These are phyloP conservation scores for Sitodiplosis mosellana DNA, from an alignment of 1,140 invertebrate genomes.

Conservation along the genomic window DNA sequence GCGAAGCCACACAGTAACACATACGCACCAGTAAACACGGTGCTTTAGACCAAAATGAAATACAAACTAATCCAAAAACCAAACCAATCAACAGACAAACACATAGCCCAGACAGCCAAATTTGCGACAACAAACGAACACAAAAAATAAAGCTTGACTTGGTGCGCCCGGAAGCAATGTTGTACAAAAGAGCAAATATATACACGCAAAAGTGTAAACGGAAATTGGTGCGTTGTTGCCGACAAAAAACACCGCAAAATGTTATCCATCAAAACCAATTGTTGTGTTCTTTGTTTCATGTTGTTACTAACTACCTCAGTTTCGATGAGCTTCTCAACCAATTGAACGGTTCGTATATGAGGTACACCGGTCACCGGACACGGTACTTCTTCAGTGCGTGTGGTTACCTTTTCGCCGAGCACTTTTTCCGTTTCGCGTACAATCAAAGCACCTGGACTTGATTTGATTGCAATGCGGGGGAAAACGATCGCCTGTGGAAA, in stretches of 20 bases:
- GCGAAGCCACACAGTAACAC: too few species aligned
- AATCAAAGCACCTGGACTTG: constrained; percentile 57
- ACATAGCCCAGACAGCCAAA: too few species aligned
- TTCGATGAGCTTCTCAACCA: constrained; percentile 87
- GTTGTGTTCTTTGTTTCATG: too few species aligned
- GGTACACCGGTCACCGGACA: constrained; percentile 68
- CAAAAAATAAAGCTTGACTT: too few species aligned
- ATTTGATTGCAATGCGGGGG: constrained; percentile 66
- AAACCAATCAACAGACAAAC: too few species aligned
- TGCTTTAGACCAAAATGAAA: too few species aligned
- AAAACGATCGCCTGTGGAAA: constrained; percentile 29
- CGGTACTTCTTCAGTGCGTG: constrained; percentile 70
- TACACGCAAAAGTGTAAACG: neutral
- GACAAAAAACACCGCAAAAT: neutral
- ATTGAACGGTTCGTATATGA: constrained; percentile 74
- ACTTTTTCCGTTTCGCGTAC: constrained; percentile 75
- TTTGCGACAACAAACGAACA: too few species aligned
- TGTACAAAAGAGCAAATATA: neutral
- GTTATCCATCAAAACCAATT: neutral
- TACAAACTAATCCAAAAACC: too few species aligned
- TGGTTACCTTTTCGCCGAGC: constrained; percentile 69
- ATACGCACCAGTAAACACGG: too few species aligned
- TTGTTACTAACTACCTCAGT: constrained; percentile 49
- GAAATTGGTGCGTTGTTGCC: neutral
- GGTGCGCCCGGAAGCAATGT: too few species aligned